These are phyloP conservation scores for Labeo calbasu DNA, from an alignment of 2,797 vertebrate species.

Conservation along the genomic window DNA sequence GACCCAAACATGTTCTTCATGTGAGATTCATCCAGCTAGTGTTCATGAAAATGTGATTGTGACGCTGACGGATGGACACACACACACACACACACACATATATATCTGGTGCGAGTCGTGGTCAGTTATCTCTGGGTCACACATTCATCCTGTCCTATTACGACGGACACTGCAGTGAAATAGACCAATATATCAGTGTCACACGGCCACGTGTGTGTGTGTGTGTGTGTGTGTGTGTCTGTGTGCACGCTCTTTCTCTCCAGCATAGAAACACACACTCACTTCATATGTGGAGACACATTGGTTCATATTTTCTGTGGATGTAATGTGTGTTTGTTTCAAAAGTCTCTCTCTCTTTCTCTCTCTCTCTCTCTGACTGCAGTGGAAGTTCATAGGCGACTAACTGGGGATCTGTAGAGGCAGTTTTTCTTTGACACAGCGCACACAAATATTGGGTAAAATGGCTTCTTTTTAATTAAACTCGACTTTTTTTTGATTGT, in stretches of 20 bases:
- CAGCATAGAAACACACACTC: constrained; percentile 18
- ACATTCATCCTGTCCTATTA: constrained; percentile 84
- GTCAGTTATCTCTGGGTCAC: constrained; percentile 75
- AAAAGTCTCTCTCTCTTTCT: constrained; percentile 50
- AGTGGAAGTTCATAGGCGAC: too few species aligned
- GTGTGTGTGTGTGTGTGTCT: neutral
- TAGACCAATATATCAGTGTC: constrained; percentile 85
- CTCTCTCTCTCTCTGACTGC: neutral
- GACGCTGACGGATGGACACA: too few species aligned
- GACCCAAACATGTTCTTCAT: neutral
- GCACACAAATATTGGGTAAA: neutral
- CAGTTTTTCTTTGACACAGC: neutral
- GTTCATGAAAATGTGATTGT: neutral
- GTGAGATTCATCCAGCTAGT: neutral
- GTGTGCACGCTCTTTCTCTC: neutral
- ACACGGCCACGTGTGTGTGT: neutral
- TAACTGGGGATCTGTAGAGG: neutral
- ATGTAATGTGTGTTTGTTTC: constrained; percentile 59
- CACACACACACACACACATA: neutral
- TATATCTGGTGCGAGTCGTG: constrained; percentile 5
- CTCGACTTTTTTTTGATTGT: neutral
- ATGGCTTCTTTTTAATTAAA: neutral
- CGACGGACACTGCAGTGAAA: constrained; percentile 79
- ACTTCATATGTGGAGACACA: constrained; percentile 6
- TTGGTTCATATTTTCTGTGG: constrained; percentile 58